Base-by-base conservation (phyloP, 2,888 invertebrate genomes). In the Nymphalis polychloros region DNA sequence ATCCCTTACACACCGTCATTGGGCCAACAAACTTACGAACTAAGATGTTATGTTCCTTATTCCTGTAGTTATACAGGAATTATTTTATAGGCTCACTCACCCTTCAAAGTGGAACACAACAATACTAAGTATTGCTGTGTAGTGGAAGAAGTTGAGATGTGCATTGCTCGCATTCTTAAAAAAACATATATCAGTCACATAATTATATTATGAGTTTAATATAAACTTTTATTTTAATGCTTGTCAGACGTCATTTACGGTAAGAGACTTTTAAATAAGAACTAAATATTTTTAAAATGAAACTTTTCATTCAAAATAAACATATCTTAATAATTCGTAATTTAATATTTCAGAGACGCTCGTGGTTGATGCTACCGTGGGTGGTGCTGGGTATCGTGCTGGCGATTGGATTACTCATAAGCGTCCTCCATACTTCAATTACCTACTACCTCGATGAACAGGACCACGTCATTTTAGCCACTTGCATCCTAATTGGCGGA, bases 341-440 rank as follows among this genome's bases (percentile, higher is more conserved):
- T 23, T 16, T 23, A 53, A 23, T n/a, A 41, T 76, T 93, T n/a
- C 88, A 97, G 97, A 94, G 95, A 79, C 96, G 96, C 79, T 95
- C 96, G 79, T 96, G 95, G 89, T 85, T 96, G 79, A 97, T 97
- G 96, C 93, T 97, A 64, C 97, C 97, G 8, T 97, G 96, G 96
- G 96, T 97, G 49, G 94, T 96, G 60, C 92, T 97, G 63, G 97
- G 97, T 6, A 94, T 97, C 68, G 95, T 97, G 93, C 92, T 97
- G 62, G 95, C 95, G 10, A 93, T 97, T 73, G 96, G 96, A 1
- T 85, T 97, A 67, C 90, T 97, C 57, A 95, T 97, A 75, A 97
- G 96, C 70, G 94, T 97, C 49, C 93, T 97, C 67, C 97, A 96
- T 84, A 97, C 96, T 20, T 94, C 95, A 53, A 95, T 97, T 75